phyloP scores from a whole-genome alignment of 2,888 invertebrate species.

The Latrodectus hesperus region DNA sequence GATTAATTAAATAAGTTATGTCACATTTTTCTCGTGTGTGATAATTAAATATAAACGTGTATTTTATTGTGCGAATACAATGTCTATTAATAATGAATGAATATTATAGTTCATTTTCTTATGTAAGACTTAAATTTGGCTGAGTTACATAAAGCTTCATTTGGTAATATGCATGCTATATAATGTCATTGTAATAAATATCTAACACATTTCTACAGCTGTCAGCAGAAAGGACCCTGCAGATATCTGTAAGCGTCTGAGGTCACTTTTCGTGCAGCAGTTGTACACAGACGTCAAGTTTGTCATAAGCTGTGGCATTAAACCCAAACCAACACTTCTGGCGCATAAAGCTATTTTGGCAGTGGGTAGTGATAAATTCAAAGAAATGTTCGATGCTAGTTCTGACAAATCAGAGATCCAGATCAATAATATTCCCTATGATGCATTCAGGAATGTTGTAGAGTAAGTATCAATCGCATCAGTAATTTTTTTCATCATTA shows the following conservation, averaged over 20 bases:
- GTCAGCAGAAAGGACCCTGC: neutral
- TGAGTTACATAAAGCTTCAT: too few species aligned
- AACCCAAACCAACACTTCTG: conserved; percentile 22
- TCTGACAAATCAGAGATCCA: neutral
- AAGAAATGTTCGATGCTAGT: neutral
- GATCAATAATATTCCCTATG: conserved; percentile 41
- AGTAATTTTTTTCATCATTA: too few species aligned
- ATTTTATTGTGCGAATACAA: too few species aligned
- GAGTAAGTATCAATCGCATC: conserved; percentile 15
- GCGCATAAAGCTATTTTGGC: conserved; percentile 43
- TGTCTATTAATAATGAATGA: too few species aligned
- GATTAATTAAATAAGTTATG: too few species aligned
- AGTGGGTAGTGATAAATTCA: conserved; percentile 34
- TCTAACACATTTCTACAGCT: neutral
- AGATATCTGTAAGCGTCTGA: conserved; percentile 16
- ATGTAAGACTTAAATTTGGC: too few species aligned
- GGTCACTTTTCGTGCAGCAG: neutral
- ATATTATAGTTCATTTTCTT: too few species aligned
- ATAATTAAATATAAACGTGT: too few species aligned
- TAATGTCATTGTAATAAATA: neutral
- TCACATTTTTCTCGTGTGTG: too few species aligned
- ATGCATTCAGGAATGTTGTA: conserved; percentile 41
- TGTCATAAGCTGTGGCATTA: conserved; percentile 24
- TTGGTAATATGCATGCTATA: too few species aligned
- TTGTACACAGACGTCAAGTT: conserved; percentile 43